Base-by-base conservation (phyloP, 2,888 invertebrate genomes). In the Andrena hattorfiana region DNA sequence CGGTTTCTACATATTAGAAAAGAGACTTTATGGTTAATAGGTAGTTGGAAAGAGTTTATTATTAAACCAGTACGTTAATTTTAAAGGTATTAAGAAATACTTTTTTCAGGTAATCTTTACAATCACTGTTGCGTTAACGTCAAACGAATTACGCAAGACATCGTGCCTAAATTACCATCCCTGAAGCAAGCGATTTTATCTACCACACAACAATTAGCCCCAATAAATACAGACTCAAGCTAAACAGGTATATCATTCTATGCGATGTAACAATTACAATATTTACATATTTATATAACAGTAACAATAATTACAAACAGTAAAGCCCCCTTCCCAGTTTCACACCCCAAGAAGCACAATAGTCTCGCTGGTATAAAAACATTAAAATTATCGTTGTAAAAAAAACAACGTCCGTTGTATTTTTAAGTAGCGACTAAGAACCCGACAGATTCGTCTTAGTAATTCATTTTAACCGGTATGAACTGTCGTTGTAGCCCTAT, bases 21-120 rank as follows among this genome's bases (percentile, higher is more conserved):
- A 80, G 93, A 94, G 84, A 91, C 93, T 26, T 62, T 94, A 1
- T 94, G 94, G 94, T 84, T 94, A n/a, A 81, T 94, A 76, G 93
- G 93, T 93, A 90, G 84, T 8, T 59, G 67, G n/a, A 48, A 49
- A 60, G 0, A 60, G 10, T 49, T 70, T 72, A 23, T 60, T 64
- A n/a, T 60, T 26, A 42, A 32, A 72, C 42, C 28, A 20, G 1
- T 20, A 69, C 48, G 8, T 2, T 54, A 49, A 56, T 49, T 10
- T 51, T 13, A 60, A 32, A 49, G 42, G 68, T 76, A 64, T 56
- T 16, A 56, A 56, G 1, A 51, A 79, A 77, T 81, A 70, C 60
- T 72, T 77, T 63, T 87, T 84, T 4, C 75, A 93, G 94, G 93
- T 13, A 94, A 94, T 88, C 88, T 94, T 30, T 92, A 89, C 75